Base-by-base conservation (phyloP, 2,888 invertebrate species). In the Habrosyne pyritoides region DNA sequence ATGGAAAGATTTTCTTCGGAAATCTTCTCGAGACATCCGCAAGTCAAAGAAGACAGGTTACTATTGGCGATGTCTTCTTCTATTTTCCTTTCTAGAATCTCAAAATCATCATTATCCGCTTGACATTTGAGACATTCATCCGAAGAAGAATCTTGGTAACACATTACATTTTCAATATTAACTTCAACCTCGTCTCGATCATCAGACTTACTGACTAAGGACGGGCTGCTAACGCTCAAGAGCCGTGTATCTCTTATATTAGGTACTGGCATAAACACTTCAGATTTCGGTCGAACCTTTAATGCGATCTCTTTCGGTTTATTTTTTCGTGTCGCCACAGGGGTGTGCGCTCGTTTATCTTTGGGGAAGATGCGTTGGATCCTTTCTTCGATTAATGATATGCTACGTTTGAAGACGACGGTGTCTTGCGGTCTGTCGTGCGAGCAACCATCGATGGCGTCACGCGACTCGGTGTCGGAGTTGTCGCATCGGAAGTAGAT, bases 61-160 rank as follows among this genome's bases (percentile, higher is more conserved):
- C 66, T 63, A 21, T 64, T 80, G 0, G 83, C 82, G 0, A 89
- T 55, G 22, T 89, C 89, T 50, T 84, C 82, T 54, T 91, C 91
- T 4, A 92, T 91, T 63, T 84, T 83, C 52, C 78, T 68, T 67
- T 92, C 91, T 0, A 91, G 63, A 2, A 75, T 56, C 55, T 91
- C 91, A 54, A 92, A 92, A 52, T 91, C 91, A 52, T 91, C 91
- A 55, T 64, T 73, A 0, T 89, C 88, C 51, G 8, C 18, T 42
- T 81, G 83, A 59, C 87, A 86, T 57, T 81, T 85, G 53, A 88
- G 60, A 60, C 89, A 89, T 57, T 92, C 91, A 30, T 92, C 91
- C 0, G 91, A 90, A 0, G 91, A 91, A 0, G 91, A 91, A 56
- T 92, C 91, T 55, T 91, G 89, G 69, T 91, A 91, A 56, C 84